Evolutionary conservation across 2,888 invertebrate species (phyloP), one percentile per base, ranked within the genome.

Genomic region (Nasonia oneida): DNA sequence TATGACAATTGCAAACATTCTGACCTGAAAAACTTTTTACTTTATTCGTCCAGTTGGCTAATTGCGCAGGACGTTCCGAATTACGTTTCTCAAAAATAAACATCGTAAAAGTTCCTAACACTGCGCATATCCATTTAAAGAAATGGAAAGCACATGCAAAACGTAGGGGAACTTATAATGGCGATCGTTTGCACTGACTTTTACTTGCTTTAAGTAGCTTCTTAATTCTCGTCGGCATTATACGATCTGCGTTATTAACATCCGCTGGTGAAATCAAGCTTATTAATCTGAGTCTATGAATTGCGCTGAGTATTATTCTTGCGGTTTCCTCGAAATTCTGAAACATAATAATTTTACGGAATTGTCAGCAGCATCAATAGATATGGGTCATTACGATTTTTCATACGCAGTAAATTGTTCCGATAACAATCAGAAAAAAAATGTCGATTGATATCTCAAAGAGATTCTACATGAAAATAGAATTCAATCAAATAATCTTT

Each of bases 191-290:
- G 33, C 29, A 47, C 14, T 12, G 29, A 50, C 42, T 47, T 42
- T 74, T 23, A 37, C 47, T 77, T 6, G 12, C 77, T 77, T 77
- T 77, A 57, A 77, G 77, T 61, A 77, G 39, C 57, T 37, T 61
- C 39, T 61, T 61, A 37, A 77, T n/a, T 77, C 39, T 15, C 37
- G 39, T 39, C 61, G 33, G 18, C 8, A 3, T 3, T 53, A n/a
- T 61, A 61, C 18, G 39, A 50, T 42, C 39, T 12, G 23, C 29
- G n/a, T 12, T 57, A 39, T 23, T 39, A 33, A n/a, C 37, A 8
- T 42, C 0, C 39, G 23, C 61, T n/a, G 42, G 77, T 61, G 39
- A 61, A 61, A 39, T 39, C 61, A 14, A 77, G 39, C 12, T 37
- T 10, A 53, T 37, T 37, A 33, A 15, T 33, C n/a, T 33, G 29